phyloP scores from a whole-genome alignment of 2,797 vertebrate genomes.

The Limnodromus scolopaceus region DNA sequence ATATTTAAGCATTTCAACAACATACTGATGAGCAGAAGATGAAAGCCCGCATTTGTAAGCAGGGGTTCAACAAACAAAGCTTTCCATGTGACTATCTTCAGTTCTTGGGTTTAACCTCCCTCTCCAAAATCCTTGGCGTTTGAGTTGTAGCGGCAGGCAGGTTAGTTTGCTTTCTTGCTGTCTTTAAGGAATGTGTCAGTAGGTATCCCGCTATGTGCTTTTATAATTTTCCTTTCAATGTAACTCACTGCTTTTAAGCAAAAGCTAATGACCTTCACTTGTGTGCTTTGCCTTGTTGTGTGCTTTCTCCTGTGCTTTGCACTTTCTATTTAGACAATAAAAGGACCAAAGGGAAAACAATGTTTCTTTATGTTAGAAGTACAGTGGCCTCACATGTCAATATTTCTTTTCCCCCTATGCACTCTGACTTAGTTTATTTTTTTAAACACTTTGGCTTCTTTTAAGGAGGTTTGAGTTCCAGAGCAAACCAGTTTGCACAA shows the following conservation, averaged over 20 bases:
- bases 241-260: background rate
- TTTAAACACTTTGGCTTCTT: constrained; percentile 63
- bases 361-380: constrained; percentile 30
- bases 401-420: constrained; percentile 49
- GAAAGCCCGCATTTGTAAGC: background rate
- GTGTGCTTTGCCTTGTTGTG: constrained; percentile 6
- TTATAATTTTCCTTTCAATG: background rate
- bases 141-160: background rate
- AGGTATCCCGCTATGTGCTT: background rate
- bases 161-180: background rate
- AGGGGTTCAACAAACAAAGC: background rate
- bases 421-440: constrained; percentile 56
- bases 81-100: background rate
- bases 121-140: background rate
- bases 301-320: background rate
- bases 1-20: background rate
- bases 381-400: constrained; percentile 34
- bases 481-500: constrained; percentile 51
- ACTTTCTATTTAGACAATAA: constrained; percentile 56
- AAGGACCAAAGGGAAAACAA: constrained; percentile 41
- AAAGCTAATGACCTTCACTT: background rate
- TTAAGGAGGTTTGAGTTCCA: constrained; percentile 54
- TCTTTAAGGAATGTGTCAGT: background rate
- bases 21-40: background rate
- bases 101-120: background rate